Evolutionary conservation across 2,797 vertebrate genomes (phyloP).

Genomic region (Lophura swinhoii): DNA sequence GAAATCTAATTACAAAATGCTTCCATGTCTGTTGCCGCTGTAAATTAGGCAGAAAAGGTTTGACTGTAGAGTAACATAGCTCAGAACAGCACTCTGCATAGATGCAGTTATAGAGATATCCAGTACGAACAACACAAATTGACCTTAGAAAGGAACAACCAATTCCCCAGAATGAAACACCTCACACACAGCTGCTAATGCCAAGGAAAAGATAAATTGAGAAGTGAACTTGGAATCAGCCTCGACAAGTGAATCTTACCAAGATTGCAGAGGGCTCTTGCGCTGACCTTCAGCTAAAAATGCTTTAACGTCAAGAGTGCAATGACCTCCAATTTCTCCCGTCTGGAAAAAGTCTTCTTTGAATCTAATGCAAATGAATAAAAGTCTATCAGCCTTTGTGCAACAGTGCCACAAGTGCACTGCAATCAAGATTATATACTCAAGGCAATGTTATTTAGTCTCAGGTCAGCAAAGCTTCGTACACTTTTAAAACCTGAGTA

Average conservation of each 20-base stretch:
- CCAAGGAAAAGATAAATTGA: neutral
- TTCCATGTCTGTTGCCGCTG: neutral
- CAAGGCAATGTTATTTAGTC: neutral
- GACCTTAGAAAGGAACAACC: neutral
- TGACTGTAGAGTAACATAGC: neutral
- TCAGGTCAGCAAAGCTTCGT: neutral
- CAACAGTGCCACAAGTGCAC: neutral
- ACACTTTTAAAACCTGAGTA: neutral
- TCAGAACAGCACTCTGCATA: neutral
- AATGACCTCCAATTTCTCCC: conserved; percentile 91
- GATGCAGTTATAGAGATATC: neutral
- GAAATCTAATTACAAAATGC: neutral
- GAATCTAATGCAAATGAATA: conserved; percentile 82
- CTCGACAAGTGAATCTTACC: conserved; percentile 80
- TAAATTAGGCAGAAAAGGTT: neutral
- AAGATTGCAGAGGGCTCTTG: conserved; percentile 97
- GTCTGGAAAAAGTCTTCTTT: conserved; percentile 92
- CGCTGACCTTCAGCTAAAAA: conserved; percentile 89
- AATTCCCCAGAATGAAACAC: neutral
- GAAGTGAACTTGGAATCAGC: neutral
- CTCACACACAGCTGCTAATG: neutral
- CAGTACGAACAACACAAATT: neutral
- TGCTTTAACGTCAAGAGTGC: conserved; percentile 80
- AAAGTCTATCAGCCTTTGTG: conserved; percentile 8
- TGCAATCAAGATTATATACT: neutral